phyloP scores from a whole-genome alignment of 92 coral and sea anemone species.

The Umimayanthus kanabou region DNA sequence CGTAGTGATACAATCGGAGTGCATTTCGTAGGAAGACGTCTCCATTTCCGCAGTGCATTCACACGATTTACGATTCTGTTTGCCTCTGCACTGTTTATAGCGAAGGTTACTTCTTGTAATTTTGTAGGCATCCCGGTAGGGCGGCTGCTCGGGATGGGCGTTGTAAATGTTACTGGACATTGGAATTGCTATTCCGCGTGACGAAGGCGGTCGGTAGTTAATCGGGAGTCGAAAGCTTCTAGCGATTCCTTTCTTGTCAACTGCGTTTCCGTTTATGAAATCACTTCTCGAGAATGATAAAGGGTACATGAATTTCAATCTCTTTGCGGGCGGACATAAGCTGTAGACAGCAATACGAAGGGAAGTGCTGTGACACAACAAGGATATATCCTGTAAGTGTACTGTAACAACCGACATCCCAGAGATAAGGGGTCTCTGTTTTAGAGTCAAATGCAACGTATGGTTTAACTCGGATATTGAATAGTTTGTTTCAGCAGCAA shows the following conservation, averaged over 20 bases:
- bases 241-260: constrained; percentile 70
- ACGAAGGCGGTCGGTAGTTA: constrained; percentile 95
- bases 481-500: constrained; percentile 52
- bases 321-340: constrained; percentile 91
- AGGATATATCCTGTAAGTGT: constrained; percentile 69
- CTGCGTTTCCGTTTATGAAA: constrained; percentile 58
- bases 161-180: constrained; percentile 85
- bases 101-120: constrained; percentile 77
- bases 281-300: constrained; percentile 51
- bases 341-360: constrained; percentile 76
- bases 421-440: constrained; percentile 72
- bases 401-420: constrained; percentile 79
- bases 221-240: constrained; percentile 74
- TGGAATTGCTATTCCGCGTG: constrained; percentile 94
- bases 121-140: constrained; percentile 76
- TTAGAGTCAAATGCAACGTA: constrained; percentile 57
- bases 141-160: constrained; percentile 89
- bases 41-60: constrained; percentile 75
- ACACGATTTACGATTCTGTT: constrained; percentile 71
- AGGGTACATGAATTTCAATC: constrained; percentile 77
- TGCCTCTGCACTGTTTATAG: constrained; percentile 88
- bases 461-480: constrained; percentile 55
- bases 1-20: constrained; percentile 92
- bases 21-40: constrained; percentile 68
- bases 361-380: constrained; percentile 71